Evolutionary conservation across 2,888 invertebrate species (phyloP), one percentile per base, ranked within the genome.

Genomic region (Steinernema scapterisci): DNA sequence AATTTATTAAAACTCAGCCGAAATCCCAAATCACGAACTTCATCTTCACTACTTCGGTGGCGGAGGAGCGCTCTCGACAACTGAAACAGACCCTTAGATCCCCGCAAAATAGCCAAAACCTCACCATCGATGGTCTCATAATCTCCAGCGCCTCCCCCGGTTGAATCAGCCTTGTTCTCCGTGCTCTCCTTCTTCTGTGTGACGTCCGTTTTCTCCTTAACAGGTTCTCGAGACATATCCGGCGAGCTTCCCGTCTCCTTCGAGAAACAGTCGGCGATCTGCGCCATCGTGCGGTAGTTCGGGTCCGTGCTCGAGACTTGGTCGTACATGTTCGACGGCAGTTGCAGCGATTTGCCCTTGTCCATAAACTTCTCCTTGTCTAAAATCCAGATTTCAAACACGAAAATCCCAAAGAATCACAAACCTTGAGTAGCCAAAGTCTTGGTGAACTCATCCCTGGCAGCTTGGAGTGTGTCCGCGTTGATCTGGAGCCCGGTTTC

Each of bases 231-330:
- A n/a, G n/a, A n/a, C n/a, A n/a, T n/a, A n/a, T n/a, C n/a, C n/a
- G 38, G 3, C 48, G 19, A 48, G 54, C 54, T 54, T 19, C 21
- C 54, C 3, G 21, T 21, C 16, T 63, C 3, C 16, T 13, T 16
- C 31, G 38, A 63, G 63, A 63, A 63, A 13, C 63, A 63, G 31
- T 63, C 63, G 16, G 1, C 7, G 6, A 63, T 31, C 16, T 7
- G 27, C 11, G 31, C 31, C 31, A 63, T 27, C 5, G 63, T 63
- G 16, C 63, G 63, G 63, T 63, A 63, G 63, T 63, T 63, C 19
- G 63, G 63, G 31, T 63, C 63, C 9, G 13, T 16, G 11, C 3
- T 3, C 13, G 31, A 25, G 9, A 27, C 63, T 63, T 63, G 63
- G 27, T n/a, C 63, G n/a, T 63, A 31, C 9, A 6, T 3, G 38